Percentiles rank a stretch among this genome's conserved stretches.
phyloP scores from a whole-genome alignment of 2,888 invertebrate species.

The Diplolepis rosae region DNA sequence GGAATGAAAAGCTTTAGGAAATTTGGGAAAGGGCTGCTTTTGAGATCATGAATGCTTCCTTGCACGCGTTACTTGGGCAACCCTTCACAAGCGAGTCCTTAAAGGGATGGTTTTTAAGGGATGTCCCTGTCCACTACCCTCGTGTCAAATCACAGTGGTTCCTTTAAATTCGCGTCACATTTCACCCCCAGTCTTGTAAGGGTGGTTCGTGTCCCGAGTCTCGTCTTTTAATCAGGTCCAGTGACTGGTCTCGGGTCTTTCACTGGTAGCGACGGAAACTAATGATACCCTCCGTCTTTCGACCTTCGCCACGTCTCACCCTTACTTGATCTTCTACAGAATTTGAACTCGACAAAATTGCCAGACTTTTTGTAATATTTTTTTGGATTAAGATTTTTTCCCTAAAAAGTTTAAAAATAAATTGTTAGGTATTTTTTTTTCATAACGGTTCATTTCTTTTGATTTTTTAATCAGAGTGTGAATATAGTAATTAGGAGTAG shows the following conservation, averaged over 20 bases:
- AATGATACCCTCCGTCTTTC: constrained; percentile 62
- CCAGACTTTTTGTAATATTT: not conserved
- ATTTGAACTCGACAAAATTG: constrained; percentile 2
- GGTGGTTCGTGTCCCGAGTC: constrained; percentile 53
- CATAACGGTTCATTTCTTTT: no score
- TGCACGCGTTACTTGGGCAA: constrained; percentile 53
- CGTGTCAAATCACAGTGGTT: constrained; percentile 66
- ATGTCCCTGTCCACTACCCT: constrained; percentile 61
- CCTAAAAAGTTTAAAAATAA: no score
- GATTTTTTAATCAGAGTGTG: no score
- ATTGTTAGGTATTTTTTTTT: no score
- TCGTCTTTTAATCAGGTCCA: constrained; percentile 70
- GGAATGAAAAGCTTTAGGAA: constrained; percentile 43
- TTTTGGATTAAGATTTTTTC: not conserved
- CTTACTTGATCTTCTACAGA: constrained; percentile 1
- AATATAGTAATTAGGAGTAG: no score
- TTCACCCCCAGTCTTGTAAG: constrained; percentile 64
- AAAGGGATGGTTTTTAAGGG: constrained; percentile 66
- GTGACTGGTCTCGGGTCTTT: constrained; percentile 61
- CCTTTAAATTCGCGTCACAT: constrained; percentile 72
- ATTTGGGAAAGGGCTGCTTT: constrained; percentile 49
- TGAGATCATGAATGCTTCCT: constrained; percentile 46
- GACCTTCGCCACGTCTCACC: constrained; percentile 43
- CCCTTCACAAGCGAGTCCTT: constrained; percentile 60
- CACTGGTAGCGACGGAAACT: constrained; percentile 65